Conservation (phyloP, 2,888 invertebrate genomes). For the Lordiphosa andalusiaca region DNA sequence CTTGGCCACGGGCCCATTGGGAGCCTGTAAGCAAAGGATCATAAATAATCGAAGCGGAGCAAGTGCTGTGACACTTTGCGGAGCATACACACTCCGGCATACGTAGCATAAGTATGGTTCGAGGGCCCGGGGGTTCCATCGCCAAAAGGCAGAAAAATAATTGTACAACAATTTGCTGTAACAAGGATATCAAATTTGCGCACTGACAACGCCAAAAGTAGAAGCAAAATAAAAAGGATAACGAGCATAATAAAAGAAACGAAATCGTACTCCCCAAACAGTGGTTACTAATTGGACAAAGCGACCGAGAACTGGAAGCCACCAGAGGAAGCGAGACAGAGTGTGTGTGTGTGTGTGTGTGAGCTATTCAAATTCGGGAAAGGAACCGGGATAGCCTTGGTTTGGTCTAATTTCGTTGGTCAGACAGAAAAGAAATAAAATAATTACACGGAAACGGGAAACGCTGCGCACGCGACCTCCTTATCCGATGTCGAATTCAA, state of each 20-base stretch:
- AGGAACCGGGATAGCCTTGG: slow-evolving; percentile 52
- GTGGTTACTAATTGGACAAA: slow-evolving; percentile 76
- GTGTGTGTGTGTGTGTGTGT: slow-evolving; percentile 11
- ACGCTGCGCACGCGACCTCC: slow-evolving; percentile 67
- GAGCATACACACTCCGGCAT: slow-evolving; percentile 42
- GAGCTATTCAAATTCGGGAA: slow-evolving; percentile 58
- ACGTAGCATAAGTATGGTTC: slow-evolving; percentile 57
- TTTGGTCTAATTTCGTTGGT: slow-evolving; percentile 69
- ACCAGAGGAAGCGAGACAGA: slow-evolving; percentile 11
- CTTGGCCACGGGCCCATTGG: slow-evolving; percentile 70
- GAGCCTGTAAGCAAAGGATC: slow-evolving; percentile 59
- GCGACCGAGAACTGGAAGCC: slow-evolving; percentile 47
- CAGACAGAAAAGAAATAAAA: slow-evolving; percentile 71
- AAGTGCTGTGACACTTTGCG: slow-evolving; percentile 50
- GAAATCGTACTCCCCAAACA: slow-evolving; percentile 64
- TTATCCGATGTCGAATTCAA: slow-evolving; percentile 73
- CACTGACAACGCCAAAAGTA: slow-evolving; percentile 38
- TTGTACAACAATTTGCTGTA: slow-evolving; percentile 72
- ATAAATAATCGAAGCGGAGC: slow-evolving; percentile 74
- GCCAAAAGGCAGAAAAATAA: slow-evolving; percentile 54
- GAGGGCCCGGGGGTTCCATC: slow-evolving; percentile 24
- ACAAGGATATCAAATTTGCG: slow-evolving; percentile 76
- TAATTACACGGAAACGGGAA: slow-evolving; percentile 74
- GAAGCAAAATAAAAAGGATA: slow-evolving; percentile 67
- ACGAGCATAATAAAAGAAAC: slow-evolving; percentile 75